Evolutionary conservation across 2,888 invertebrate species (phyloP).

Genomic region (Corythucha ciliata): DNA sequence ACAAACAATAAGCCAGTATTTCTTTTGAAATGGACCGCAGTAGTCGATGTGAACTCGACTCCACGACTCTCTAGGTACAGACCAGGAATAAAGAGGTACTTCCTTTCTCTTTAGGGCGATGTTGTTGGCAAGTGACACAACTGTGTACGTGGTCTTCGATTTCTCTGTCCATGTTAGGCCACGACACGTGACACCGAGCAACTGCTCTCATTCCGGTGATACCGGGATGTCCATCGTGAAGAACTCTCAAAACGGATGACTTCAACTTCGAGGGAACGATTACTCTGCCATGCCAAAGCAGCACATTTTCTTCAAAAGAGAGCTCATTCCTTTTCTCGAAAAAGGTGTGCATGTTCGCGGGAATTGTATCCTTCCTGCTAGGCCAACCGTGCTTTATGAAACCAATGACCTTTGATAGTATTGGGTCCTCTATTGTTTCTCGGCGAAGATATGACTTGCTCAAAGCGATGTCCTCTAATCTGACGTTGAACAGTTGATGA

Average conservation of each 20-base stretch:
- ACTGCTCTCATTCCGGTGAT: constrained; percentile 22
- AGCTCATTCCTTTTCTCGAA: constrained; percentile 1
- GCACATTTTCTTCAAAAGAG: constrained; percentile 1
- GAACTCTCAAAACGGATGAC: constrained; percentile 1
- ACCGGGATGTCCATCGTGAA: constrained; percentile 28
- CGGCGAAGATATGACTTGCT: neutral
- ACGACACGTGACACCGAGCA: constrained; percentile 3
- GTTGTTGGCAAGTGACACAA: constrained; percentile 22
- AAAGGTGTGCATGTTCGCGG: constrained; percentile 1
- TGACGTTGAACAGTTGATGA: neutral
- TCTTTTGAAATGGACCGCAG: constrained; percentile 28
- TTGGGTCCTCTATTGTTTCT: neutral
- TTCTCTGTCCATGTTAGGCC: constrained; percentile 10
- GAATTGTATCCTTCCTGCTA: neutral
- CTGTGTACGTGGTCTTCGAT: constrained; percentile 5
- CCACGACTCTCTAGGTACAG: constrained; percentile 32
- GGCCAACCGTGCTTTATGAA: neutral
- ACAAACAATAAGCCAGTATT: constrained; percentile 34
- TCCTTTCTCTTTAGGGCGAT: constrained; percentile 27
- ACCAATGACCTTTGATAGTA: neutral
- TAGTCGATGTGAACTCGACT: constrained; percentile 34
- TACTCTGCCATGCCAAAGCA: constrained; percentile 16
- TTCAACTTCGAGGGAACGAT: constrained; percentile 16
- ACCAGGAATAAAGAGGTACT: constrained; percentile 30
- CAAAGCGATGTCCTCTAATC: neutral